These are phyloP conservation scores for Tachysurus fulvidraco DNA, from an alignment of 2,113 vertebrate species.

Conservation along the genomic window DNA sequence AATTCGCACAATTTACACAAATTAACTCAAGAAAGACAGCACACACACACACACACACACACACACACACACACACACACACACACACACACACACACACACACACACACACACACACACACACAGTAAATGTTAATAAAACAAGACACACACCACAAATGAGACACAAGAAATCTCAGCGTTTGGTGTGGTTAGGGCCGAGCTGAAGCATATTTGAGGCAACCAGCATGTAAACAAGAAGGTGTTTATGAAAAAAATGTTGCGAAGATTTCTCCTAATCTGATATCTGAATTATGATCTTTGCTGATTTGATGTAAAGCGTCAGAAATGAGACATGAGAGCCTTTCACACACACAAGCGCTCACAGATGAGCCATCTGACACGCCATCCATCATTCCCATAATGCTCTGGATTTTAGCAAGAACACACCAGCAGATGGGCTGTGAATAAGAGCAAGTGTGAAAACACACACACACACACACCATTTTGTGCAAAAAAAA, in stretches of 20 bases:
- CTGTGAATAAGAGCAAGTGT: constrained; percentile 49
- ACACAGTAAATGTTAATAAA: neutral
- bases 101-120: too few species aligned
- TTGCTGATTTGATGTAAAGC: neutral
- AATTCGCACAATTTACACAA: too few species aligned
- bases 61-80: too few species aligned
- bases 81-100: too few species aligned
- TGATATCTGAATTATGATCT: constrained; percentile 13
- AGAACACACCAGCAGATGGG: constrained; percentile 54
- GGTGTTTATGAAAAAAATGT: constrained; percentile 2
- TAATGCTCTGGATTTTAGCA: constrained; percentile 52
- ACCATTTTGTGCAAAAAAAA: constrained; percentile 30
- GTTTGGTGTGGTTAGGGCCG: neutral
- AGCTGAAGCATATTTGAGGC: neutral
- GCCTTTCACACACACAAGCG: constrained; percentile 17
- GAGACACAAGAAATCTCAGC: neutral
- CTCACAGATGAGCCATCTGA: constrained; percentile 49
- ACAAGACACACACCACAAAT: neutral
- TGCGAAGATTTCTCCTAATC: constrained; percentile 8
- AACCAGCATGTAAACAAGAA: constrained; percentile 4
- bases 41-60: too few species aligned
- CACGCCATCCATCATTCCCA: constrained; percentile 49
- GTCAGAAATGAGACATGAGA: too few species aligned
- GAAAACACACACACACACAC: constrained; percentile 34
- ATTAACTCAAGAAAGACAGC: neutral